phyloP scores from a whole-genome alignment of 30 jellyfish, hydroid and myxozoan genomes.

The Hydractinia symbiolongicarpus region DNA sequence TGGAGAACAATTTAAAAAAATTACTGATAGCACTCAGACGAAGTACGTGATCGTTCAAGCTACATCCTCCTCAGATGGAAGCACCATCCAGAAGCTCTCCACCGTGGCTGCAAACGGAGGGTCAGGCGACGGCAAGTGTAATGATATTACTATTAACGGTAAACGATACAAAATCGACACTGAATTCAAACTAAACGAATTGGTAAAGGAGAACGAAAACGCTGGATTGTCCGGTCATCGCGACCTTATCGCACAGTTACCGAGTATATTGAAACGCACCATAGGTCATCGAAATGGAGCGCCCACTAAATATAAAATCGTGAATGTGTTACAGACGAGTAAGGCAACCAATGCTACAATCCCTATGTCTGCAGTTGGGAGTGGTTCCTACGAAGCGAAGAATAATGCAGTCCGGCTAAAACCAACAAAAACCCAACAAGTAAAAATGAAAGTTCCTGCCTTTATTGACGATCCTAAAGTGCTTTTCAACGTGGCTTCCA shows the following conservation, averaged over 20 bases:
- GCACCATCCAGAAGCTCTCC: slow-evolving; percentile 15
- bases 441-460: not conserved
- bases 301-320: slow-evolving; percentile 17
- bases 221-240: not conserved
- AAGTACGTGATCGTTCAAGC: slow-evolving; percentile 22
- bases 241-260: slow-evolving; percentile 2
- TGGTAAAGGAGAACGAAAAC: slow-evolving; percentile 23
- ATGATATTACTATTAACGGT: slow-evolving; percentile 9
- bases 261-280: slow-evolving; percentile 23
- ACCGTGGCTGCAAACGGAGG: slow-evolving; percentile 21
- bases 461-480: not conserved
- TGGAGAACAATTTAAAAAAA: slow-evolving; percentile 2
- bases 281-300: slow-evolving; percentile 19
- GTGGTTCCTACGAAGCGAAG: not conserved
- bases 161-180: slow-evolving; percentile 15
- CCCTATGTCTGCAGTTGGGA: not conserved
- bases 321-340: slow-evolving; percentile 3
- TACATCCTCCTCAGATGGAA: slow-evolving; percentile 8
- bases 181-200: slow-evolving; percentile 21
- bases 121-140: not conserved
- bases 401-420: not conserved
- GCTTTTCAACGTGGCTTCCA: not conserved
- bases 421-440: not conserved
- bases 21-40: slow-evolving; percentile 4
- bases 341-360: not conserved